Conservation (phyloP, 2,113 vertebrate genomes). For the Astatoreochromis straeleni region DNA sequence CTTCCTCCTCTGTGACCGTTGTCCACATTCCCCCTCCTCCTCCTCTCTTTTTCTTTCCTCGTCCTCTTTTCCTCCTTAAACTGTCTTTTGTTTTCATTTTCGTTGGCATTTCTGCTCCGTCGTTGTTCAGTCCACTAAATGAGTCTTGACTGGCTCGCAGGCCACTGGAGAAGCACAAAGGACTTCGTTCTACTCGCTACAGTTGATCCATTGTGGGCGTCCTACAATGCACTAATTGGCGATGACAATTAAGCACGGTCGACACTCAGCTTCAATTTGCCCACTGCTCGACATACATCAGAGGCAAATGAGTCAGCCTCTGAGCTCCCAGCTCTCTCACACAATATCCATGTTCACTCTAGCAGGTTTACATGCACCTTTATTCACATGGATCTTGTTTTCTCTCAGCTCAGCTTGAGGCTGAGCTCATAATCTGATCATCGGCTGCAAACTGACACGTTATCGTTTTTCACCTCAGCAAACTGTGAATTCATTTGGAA, state of each 20-base stretch:
- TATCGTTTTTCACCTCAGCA: not conserved
- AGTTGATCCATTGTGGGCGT: slow-evolving; percentile 85
- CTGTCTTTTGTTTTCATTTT: slow-evolving; percentile 78
- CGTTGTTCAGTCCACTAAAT: slow-evolving; percentile 86
- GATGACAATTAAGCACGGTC: slow-evolving; percentile 83
- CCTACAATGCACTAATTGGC: slow-evolving; percentile 94
- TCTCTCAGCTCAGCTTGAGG: not conserved
- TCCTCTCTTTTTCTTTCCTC: slow-evolving; percentile 14
- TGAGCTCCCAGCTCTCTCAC: not conserved
- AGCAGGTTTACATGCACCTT: slow-evolving; percentile 23
- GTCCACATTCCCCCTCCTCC: slow-evolving; percentile 25
- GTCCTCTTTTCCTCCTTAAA: slow-evolving; percentile 62
- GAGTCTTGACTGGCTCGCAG: slow-evolving; percentile 92
- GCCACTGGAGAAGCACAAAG: slow-evolving; percentile 93
- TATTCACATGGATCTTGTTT: not conserved
- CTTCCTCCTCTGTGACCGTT: slow-evolving; percentile 67
- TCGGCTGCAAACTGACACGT: not conserved
- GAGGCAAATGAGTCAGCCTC: slow-evolving; percentile 30
- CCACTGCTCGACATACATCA: slow-evolving; percentile 63
- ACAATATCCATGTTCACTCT: slow-evolving; percentile 2
- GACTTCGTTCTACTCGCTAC: slow-evolving; percentile 80
- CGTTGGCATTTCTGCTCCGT: slow-evolving; percentile 82
- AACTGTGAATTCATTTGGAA: not conserved
- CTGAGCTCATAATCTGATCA: not conserved
- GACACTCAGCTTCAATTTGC: slow-evolving; percentile 79